Evolutionary conservation across 1,140 invertebrate genomes (phyloP), one percentile per base, ranked within the genome.

Genomic region (Tyrophagus putrescentiae): DNA sequence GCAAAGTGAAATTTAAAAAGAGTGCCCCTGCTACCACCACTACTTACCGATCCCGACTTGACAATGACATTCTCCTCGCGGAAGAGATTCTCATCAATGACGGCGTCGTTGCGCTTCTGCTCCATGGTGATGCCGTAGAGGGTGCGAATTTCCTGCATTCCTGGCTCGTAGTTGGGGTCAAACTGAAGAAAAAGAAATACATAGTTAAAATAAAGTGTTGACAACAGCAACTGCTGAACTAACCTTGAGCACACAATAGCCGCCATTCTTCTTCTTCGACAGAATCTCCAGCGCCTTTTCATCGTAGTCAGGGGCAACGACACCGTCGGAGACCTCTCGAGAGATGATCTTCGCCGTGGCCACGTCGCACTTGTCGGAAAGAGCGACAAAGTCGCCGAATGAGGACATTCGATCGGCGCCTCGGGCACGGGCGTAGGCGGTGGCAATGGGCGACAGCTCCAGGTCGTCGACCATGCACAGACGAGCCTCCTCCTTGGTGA

Each of bases 381-480:
- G 70, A 11, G 92, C 90, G 36, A 98, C 80, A 72, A 98, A 98
- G 74, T 98, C 95, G 0, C 95, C 94, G 74, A 97, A 98, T 11
- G 93, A 97, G 4, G 91, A 96, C 95, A 98, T 98, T 57, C 95
- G 79, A 72, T 98, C 95, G 18, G 94, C 93, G 33, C 94, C 78
- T 72, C 95, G 78, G 0, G 94, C 95, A 62, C 93, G 76, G 0
- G 92, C 93, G 75, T 98, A 98, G 1, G 95, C 95, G 11, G 78
- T 80, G 0, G 94, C 91, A n/a, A 97, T 65, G 0, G 90, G 91
- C 4, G 87, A 84, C 45, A 96, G 72, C 53, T 79, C 73, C 25
- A 96, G 67, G 72, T 97, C 93, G 61, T 87, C 81, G 1, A 98
- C 93, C 83, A 93, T 92, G 68, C 90, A 97, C 0, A 96, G 74